Evolutionary conservation across 1,140 invertebrate species (phyloP), one percentile per base, ranked within the genome.

Genomic region (Sinella curviseta): DNA sequence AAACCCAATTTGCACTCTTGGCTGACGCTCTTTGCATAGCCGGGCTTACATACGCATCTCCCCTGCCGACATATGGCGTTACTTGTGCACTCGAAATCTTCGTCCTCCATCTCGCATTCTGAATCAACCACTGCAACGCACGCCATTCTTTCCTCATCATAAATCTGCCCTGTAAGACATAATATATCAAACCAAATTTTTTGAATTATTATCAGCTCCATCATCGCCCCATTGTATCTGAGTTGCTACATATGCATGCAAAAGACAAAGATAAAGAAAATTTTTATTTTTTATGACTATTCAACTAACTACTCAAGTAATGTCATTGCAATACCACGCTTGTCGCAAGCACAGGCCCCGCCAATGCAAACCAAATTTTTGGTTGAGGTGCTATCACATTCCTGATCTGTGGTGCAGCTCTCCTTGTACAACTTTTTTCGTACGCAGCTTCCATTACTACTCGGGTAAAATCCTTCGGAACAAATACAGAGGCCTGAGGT

Each of bases 391-490:
- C 30, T 34, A 33, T 26, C 34, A 24, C 74, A 75, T 33, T 39
- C 65, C 24, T 1, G 26, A 39, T 80, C 78, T n/a, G 28, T 70
- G 4, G 34, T 36, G 33, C 78, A 80, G 0, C n/a, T 14, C 36
- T 77, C 78, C 34, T 80, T 77, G 20, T 76, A 55, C 0, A 33
- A 0, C 34, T 80, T 80, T 60, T 80, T 80, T 26, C n/a, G 28
- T 0, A 54, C 17, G 48, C 78, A 80, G 0, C 35, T 76, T 2
- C 78, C 78, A 24, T 65, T 65, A 34, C 2, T 4, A 20, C 33
- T 75, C 14, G 65, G 39, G 73, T 79, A 79, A 35, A 48, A 79
- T 26, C 75, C 78, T 48, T 80, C 78, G 0, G 55, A 48, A 28
- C 74, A 80, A 4, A 54, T 35, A 55, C 75, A 80, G 70, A 77